Conservation (phyloP, 1,140 invertebrate genomes). For the Hesperophylax magnus region DNA sequence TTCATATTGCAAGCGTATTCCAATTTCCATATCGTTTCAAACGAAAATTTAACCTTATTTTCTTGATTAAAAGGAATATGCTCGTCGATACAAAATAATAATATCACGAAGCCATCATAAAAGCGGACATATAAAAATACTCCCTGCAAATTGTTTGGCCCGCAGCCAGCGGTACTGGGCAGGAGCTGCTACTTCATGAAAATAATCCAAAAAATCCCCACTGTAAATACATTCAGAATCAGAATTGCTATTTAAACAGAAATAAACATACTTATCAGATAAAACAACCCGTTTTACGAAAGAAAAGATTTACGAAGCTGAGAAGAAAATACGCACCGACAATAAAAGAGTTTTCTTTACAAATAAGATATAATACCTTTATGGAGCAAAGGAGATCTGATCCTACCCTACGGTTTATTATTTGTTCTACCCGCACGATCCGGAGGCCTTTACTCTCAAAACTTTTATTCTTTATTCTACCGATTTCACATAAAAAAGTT, state of each 20-base stretch:
- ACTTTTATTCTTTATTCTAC: slow-evolving; percentile 35
- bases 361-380: slow-evolving; percentile 34
- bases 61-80: slow-evolving; percentile 12
- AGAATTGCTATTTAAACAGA: slow-evolving; percentile 28
- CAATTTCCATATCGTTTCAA: not conserved
- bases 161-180: not conserved
- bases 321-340: slow-evolving; percentile 17
- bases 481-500: slow-evolving; percentile 38
- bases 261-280: slow-evolving; percentile 36
- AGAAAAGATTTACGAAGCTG: slow-evolving; percentile 14
- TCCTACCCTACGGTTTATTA: not conserved
- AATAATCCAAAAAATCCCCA: slow-evolving; percentile 19
- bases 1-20: no score
- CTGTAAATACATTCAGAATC: slow-evolving; percentile 33
- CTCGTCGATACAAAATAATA: slow-evolving; percentile 29
- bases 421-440: slow-evolving; percentile 34
- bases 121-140: slow-evolving; percentile 35
- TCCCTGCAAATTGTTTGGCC: slow-evolving; percentile 32
- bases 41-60: not conserved
- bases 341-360: slow-evolving; percentile 27
- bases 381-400: slow-evolving; percentile 14
- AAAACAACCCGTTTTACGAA: slow-evolving; percentile 29
- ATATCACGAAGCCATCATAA: slow-evolving; percentile 26
- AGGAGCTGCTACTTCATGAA: slow-evolving; percentile 7
- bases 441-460: slow-evolving; percentile 25